Conservation (phyloP, 53 echinoderm and acorn worm genomes). For the Zoroaster sp. region DNA sequence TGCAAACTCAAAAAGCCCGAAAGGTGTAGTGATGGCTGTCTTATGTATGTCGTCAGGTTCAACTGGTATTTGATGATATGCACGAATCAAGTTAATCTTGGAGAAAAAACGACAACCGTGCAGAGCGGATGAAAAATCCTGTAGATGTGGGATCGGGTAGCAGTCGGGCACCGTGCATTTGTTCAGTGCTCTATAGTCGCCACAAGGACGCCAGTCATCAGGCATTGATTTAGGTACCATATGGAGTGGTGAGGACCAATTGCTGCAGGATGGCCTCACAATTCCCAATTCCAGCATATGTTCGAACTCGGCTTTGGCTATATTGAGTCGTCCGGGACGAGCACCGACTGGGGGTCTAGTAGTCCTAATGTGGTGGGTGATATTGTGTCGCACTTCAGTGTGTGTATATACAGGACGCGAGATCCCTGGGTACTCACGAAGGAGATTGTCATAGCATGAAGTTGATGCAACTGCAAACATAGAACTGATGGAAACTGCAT, state of each 20-base stretch:
- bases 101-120: constrained; percentile 33
- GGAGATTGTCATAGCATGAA: neutral
- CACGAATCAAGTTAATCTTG: constrained; percentile 34
- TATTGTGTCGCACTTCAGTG: neutral
- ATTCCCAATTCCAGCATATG: too few species aligned
- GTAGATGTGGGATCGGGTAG: constrained; percentile 46
- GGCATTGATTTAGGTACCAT: too few species aligned
- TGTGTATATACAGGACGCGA: neutral
- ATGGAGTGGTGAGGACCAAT: too few species aligned
- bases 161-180: constrained; percentile 20
- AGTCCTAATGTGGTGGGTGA: too few species aligned
- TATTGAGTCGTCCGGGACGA: constrained; percentile 6
- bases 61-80: too few species aligned
- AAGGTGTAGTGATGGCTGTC: too few species aligned
- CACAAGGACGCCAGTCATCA: too few species aligned
- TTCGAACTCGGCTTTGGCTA: too few species aligned
- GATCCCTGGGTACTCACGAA: neutral
- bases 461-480: neutral
- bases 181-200: too few species aligned
- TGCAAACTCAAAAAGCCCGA: too few species aligned
- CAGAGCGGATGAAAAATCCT: too few species aligned
- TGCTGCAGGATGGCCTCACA: too few species aligned
- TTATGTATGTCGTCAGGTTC: constrained; percentile 4
- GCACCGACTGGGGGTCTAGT: constrained; percentile 7
- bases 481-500: neutral